Percentiles rank a stretch among this genome's conserved stretches.
phyloP scores from a whole-genome alignment of 1,140 invertebrate genomes.

The Drosophila simulans region DNA sequence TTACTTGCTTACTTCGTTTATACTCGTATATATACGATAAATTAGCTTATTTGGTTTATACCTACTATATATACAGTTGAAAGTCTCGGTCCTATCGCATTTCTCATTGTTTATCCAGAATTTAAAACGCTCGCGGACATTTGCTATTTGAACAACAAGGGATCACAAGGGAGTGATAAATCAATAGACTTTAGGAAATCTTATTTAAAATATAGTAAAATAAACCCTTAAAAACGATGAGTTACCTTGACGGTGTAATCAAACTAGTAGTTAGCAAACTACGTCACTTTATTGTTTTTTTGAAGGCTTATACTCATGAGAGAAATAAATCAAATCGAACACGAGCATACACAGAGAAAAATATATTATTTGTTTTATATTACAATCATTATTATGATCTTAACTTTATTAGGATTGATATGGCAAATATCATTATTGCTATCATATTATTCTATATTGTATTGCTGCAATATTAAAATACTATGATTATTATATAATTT shows the following conservation, averaged over 20 bases:
- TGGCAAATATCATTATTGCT: no score
- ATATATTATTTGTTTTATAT: background rate
- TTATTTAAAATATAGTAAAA: constrained; percentile 5
- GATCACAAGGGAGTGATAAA: constrained; percentile 19
- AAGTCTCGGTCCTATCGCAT: constrained; percentile 42
- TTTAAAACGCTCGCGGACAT: constrained; percentile 14
- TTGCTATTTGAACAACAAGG: constrained; percentile 5
- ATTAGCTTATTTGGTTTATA: constrained; percentile 31
- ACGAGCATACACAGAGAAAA: background rate
- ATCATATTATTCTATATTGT: no score
- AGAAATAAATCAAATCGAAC: constrained; percentile 19
- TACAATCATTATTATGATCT: background rate
- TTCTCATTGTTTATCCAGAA: constrained; percentile 31
- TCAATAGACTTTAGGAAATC: background rate
- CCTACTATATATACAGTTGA: constrained; percentile 27
- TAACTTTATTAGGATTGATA: no score
- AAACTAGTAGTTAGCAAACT: constrained; percentile 16
- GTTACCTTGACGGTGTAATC: constrained; percentile 12
- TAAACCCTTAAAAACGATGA: constrained; percentile 23
- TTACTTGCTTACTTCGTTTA: constrained; percentile 3
- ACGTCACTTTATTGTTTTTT: constrained; percentile 37
- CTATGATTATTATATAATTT: background rate
- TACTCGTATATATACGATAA: constrained; percentile 15
- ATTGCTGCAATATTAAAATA: background rate
- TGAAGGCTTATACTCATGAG: constrained; percentile 27